These are phyloP conservation scores for Mormyrus proboscirostris DNA, from an alignment of 2,797 vertebrate genomes.

Conservation along the genomic window DNA sequence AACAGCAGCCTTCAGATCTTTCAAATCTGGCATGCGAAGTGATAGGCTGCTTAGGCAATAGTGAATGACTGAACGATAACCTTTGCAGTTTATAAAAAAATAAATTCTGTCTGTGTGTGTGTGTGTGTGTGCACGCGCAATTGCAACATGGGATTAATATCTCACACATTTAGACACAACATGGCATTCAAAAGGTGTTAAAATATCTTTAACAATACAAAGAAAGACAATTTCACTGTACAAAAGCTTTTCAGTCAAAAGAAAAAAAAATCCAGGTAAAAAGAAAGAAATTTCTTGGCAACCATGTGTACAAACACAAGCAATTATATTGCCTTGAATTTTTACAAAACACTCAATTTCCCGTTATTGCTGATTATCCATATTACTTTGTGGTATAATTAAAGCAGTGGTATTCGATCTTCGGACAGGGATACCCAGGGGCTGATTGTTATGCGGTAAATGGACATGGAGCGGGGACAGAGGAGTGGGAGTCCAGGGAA, in stretches of 20 bases:
- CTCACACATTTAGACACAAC: not conserved
- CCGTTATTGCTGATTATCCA: not conserved
- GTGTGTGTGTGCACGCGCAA: too few species aligned
- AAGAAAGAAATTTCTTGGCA: not conserved
- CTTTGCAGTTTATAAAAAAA: not conserved
- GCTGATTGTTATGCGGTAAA: not conserved
- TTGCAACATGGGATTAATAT: not conserved
- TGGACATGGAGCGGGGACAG: not conserved
- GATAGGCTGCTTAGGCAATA: not conserved
- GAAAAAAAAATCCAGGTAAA: not conserved
- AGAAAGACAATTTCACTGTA: conserved; percentile 14
- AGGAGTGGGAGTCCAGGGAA: not conserved
- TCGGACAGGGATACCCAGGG: not conserved
- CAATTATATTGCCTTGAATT: not conserved
- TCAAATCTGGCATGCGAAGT: not conserved
- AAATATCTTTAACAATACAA: not conserved
- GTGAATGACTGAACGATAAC: not conserved
- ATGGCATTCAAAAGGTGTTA: not conserved
- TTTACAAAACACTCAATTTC: not conserved
- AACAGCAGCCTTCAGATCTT: not conserved
- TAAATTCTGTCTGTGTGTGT: not conserved
- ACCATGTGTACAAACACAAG: not conserved
- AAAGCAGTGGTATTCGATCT: not conserved
- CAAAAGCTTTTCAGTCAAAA: conserved; percentile 13
- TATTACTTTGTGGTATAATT: not conserved